Evolutionary conservation across 2,113 vertebrate genomes (phyloP).

Genomic region (Panthera tigris): DNA sequence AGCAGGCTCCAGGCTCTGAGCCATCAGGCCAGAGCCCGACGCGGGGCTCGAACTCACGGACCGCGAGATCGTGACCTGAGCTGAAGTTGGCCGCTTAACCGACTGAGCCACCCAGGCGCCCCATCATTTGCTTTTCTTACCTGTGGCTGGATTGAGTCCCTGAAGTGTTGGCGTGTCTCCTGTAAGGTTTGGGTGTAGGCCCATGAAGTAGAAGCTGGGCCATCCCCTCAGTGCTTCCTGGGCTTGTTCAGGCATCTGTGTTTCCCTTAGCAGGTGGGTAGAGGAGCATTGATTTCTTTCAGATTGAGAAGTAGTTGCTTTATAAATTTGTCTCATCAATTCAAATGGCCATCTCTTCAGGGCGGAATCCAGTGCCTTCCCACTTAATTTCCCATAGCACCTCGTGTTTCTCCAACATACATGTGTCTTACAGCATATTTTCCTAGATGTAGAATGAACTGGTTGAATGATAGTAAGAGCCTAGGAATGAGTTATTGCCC

Average conservation of each 20-base stretch:
- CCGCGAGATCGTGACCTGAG: too few species aligned
- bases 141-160: not conserved
- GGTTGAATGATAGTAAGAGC: slow-evolving; percentile 42
- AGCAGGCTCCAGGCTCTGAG: too few species aligned
- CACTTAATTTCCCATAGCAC: not conserved
- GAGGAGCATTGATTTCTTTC: not conserved
- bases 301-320: not conserved
- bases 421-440: not conserved
- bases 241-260: not conserved
- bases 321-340: not conserved
- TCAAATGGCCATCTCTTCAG: not conserved
- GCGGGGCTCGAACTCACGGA: too few species aligned
- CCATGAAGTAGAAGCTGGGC: not conserved
- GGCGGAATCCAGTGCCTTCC: not conserved
- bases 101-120: too few species aligned
- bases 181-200: not conserved
- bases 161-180: not conserved
- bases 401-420: not conserved
- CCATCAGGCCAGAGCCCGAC: too few species aligned
- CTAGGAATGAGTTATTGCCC: slow-evolving; percentile 67
- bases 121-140: not conserved
- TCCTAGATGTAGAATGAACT: not conserved
- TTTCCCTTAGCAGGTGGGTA: not conserved
- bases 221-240: not conserved
- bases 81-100: too few species aligned